A percentile compares a stretch with the other conserved stretches of the same genome.
Evolutionary conservation across 2,113 vertebrate genomes (phyloP).

Genomic region (Etia nguti): DNA sequence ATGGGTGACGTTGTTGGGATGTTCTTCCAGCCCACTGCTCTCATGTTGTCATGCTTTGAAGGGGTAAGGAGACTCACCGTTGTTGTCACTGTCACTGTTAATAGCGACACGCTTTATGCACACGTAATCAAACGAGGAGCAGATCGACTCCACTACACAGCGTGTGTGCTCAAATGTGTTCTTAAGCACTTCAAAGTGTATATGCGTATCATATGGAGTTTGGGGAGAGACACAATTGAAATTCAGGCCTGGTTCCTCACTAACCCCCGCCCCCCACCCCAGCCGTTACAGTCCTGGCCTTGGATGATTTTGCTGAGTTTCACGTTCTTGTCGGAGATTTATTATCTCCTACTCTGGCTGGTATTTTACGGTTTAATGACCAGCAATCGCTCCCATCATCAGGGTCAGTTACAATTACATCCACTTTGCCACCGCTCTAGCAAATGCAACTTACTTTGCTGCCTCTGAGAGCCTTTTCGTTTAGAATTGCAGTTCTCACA

Average conservation of each 20-base stretch:
- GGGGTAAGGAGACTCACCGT: background rate
- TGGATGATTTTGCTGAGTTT: constrained; percentile 40
- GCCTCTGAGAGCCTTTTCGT: background rate
- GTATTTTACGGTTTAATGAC: constrained; percentile 58
- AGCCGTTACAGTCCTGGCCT: constrained; percentile 11
- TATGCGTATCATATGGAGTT: background rate
- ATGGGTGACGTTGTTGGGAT: background rate
- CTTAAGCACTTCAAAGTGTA: background rate
- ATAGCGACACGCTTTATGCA: constrained; percentile 3
- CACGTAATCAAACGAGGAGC: background rate
- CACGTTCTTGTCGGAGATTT: constrained; percentile 40
- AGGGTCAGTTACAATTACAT: constrained; percentile 55
- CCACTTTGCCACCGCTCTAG: constrained; percentile 20
- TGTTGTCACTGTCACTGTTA: constrained; percentile 14
- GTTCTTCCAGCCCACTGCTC: constrained; percentile 29
- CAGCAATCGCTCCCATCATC: constrained; percentile 48
- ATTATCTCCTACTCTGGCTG: constrained; percentile 36
- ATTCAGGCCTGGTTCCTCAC: background rate
- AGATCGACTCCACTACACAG: background rate
- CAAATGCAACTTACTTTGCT: background rate
- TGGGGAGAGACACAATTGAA: constrained; percentile 9
- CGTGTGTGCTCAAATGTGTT: background rate
- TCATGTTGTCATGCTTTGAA: background rate
- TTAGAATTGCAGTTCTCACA: background rate
- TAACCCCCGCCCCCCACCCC: background rate